Percentiles rank a stretch among this genome's conserved stretches.
Conservation (phyloP, 1,140 invertebrate genomes). For the Tetragnatha versicolor region DNA sequence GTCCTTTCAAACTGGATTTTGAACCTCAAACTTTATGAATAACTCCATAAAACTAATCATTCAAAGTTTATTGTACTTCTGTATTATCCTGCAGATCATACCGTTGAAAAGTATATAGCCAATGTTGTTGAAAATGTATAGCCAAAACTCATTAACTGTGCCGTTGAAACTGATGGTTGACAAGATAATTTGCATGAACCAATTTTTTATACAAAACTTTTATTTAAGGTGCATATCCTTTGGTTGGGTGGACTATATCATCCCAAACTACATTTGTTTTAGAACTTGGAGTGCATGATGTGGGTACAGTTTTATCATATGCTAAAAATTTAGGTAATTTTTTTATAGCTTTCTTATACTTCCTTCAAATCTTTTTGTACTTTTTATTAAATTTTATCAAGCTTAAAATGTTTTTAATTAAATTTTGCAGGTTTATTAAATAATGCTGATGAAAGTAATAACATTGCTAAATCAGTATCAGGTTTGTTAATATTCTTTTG, state of each 20-base stretch:
- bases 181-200: too few relatives aligned
- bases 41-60: too few relatives aligned
- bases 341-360: not conserved
- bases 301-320: slow-evolving; percentile 88
- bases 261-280: slow-evolving; percentile 75
- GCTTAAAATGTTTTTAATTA: not conserved
- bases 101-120: too few relatives aligned
- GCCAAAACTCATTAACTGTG: not conserved
- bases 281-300: slow-evolving; percentile 87
- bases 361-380: not conserved
- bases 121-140: too few relatives aligned
- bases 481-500: slow-evolving; percentile 2
- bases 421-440: slow-evolving; percentile 69
- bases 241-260: slow-evolving; percentile 78
- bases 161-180: too few relatives aligned
- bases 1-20: too few relatives aligned
- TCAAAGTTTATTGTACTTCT: too few relatives aligned
- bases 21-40: too few relatives aligned
- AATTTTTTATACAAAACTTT: too few relatives aligned
- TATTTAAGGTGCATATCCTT: slow-evolving; percentile 80
- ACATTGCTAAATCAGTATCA: slow-evolving; percentile 75
- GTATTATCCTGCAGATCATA: too few relatives aligned
- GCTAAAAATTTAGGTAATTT: slow-evolving; percentile 74
- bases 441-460: slow-evolving; percentile 73
- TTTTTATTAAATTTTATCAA: not conserved